Conservation (phyloP, 2,888 invertebrate species). For the Smittia aterrima region DNA sequence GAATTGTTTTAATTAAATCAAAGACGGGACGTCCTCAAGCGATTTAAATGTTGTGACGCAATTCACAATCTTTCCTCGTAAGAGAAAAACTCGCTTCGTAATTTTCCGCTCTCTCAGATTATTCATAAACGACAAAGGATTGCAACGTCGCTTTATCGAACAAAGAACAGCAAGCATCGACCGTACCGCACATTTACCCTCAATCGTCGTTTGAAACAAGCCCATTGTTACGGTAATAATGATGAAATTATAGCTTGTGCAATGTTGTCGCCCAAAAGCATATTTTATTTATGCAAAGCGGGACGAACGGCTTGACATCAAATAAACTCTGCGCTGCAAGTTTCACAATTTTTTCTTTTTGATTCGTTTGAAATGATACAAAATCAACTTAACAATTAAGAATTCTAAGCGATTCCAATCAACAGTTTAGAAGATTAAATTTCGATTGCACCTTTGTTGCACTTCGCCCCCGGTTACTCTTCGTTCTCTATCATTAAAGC, state of each 20-base stretch:
- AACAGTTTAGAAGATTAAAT: not conserved
- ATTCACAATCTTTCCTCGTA: too few relatives aligned
- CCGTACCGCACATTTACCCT: constrained; percentile 1
- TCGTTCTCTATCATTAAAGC: constrained; percentile 9
- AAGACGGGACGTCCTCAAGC: too few relatives aligned
- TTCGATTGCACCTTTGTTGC: not conserved
- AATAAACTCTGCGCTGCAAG: not conserved
- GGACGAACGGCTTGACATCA: not conserved
- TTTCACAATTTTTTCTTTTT: not conserved
- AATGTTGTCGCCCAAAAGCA: constrained; percentile 21
- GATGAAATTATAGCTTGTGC: constrained; percentile 27
- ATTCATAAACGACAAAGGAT: too few relatives aligned
- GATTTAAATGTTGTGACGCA: too few relatives aligned
- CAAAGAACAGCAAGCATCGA: not conserved
- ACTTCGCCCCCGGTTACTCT: not conserved
- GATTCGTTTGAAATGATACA: not conserved
- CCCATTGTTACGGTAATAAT: constrained; percentile 12
- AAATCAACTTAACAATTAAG: not conserved
- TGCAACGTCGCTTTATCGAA: too few relatives aligned
- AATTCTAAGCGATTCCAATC: not conserved
- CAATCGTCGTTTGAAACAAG: not conserved
- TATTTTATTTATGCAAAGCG: constrained; percentile 3
- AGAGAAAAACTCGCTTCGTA: too few relatives aligned
- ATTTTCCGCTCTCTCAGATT: too few relatives aligned
- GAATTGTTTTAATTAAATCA: too few relatives aligned